Percentiles rank a stretch among this genome's conserved stretches.
Evolutionary conservation across 2,888 invertebrate genomes (phyloP).

Genomic region (Tiphia femorata): DNA sequence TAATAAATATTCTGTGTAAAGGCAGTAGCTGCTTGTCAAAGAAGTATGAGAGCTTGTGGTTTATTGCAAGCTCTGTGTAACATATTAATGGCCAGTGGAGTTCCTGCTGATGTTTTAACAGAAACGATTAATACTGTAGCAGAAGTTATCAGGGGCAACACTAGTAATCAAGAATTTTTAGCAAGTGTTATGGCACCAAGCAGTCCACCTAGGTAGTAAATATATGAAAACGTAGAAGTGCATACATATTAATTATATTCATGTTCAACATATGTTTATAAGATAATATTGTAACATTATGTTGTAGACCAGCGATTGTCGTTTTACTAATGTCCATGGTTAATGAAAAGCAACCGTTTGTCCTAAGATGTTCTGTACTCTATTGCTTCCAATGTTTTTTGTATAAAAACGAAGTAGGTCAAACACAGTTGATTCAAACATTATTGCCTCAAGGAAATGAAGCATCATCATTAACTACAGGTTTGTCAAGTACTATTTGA

Average conservation of each 20-base stretch:
- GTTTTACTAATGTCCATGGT: constrained; percentile 98
- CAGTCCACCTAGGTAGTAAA: constrained; percentile 85
- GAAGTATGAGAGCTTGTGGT: constrained; percentile 87
- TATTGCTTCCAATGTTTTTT: constrained; percentile 98
- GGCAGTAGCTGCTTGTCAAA: constrained; percentile 80
- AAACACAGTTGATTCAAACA: constrained; percentile 90
- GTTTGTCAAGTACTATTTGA: constrained; percentile 45
- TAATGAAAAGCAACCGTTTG: constrained; percentile 96
- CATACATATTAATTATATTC: no score
- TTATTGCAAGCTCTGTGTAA: constrained; percentile 86
- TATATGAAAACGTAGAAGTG: no score
- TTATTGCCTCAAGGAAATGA: constrained; percentile 89
- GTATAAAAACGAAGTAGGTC: constrained; percentile 91
- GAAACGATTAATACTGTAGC: constrained; percentile 96
- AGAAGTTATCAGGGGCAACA: constrained; percentile 92
- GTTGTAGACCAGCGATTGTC: constrained; percentile 87
- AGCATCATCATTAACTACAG: constrained; percentile 77
- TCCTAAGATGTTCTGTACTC: constrained; percentile 90
- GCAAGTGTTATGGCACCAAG: constrained; percentile 92
- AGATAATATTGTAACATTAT: background rate
- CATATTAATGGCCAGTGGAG: constrained; percentile 95
- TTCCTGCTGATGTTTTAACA: constrained; percentile 95
- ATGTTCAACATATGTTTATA: background rate
- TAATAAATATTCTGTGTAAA: constrained; percentile 21
- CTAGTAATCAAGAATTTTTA: constrained; percentile 91